Percentiles rank a stretch among this genome's conserved stretches.
phyloP scores from a whole-genome alignment of 2,888 invertebrate species.

The Ectemnius lituratus region DNA sequence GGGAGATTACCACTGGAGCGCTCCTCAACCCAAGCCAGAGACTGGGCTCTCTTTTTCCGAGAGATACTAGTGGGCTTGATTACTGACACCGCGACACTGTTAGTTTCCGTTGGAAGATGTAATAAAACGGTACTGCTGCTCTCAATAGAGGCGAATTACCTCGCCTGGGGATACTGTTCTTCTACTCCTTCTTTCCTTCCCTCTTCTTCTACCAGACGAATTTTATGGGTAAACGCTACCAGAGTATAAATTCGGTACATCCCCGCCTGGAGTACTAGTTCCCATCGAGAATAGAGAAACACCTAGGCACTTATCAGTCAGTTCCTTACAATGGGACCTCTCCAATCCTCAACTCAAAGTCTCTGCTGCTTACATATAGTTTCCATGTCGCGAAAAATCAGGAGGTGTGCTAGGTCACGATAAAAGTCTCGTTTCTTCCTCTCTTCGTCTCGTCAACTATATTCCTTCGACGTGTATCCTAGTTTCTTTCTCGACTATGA shows the following conservation, averaged over 20 bases:
- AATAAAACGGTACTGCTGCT: not conserved
- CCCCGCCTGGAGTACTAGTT: not conserved
- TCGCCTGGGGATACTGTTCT: not conserved
- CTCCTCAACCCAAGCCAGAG: not conserved
- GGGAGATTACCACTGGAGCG: conserved; percentile 7
- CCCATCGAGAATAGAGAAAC: not conserved
- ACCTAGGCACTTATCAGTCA: conserved; percentile 18
- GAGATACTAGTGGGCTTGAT: not conserved
- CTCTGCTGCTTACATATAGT: conserved; percentile 38
- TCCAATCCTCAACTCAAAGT: no score
- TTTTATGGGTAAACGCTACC: not conserved
- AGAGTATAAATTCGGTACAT: not conserved
- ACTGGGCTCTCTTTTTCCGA: not conserved
- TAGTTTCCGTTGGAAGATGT: not conserved
- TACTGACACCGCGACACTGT: conserved; percentile 1
- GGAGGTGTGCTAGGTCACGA: conserved; percentile 42
- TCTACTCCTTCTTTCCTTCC: no score
- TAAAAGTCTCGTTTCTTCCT: conserved; percentile 36
- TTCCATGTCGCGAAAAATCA: conserved; percentile 37
- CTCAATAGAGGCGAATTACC: not conserved
- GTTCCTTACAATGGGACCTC: not conserved
- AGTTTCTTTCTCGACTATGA: no score
- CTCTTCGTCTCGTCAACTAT: not conserved
- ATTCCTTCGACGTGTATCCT: no score
- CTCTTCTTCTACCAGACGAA: not conserved